phyloP scores from a whole-genome alignment of 64 coral and sea anemone species.

The Pocillopora damicornis region DNA sequence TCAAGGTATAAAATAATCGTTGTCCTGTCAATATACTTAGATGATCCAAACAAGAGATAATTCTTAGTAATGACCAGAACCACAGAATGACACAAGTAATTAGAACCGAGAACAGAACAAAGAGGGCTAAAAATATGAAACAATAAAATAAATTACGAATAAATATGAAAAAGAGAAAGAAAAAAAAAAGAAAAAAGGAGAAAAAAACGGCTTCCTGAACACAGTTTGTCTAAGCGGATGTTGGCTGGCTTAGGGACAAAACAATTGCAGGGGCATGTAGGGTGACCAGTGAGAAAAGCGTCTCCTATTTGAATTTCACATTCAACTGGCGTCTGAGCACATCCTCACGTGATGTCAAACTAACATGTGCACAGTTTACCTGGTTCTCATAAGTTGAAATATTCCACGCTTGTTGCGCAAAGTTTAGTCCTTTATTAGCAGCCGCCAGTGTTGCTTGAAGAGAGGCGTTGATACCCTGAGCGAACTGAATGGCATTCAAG shows the following conservation, averaged over 20 bases:
- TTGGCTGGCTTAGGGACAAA: too few relatives aligned
- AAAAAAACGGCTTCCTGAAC: too few relatives aligned
- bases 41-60: too few relatives aligned
- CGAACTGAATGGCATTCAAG: slow-evolving; percentile 48
- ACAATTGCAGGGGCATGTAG: too few relatives aligned
- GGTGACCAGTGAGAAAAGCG: too few relatives aligned
- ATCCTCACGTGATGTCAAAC: too few relatives aligned
- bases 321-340: too few relatives aligned
- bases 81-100: too few relatives aligned
- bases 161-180: background rate
- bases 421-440: slow-evolving; percentile 33
- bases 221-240: too few relatives aligned
- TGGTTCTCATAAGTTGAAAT: slow-evolving; percentile 58
- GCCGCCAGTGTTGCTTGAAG: slow-evolving; percentile 52
- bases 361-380: slow-evolving; percentile 33
- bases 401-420: slow-evolving; percentile 43
- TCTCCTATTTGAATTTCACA: too few relatives aligned
- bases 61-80: too few relatives aligned
- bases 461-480: slow-evolving; percentile 49
- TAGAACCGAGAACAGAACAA: too few relatives aligned
- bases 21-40: background rate
- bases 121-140: background rate
- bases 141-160: background rate
- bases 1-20: background rate
- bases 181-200: background rate